Conservation (phyloP, 2,113 vertebrate genomes). For the Sus scrofa region DNA sequence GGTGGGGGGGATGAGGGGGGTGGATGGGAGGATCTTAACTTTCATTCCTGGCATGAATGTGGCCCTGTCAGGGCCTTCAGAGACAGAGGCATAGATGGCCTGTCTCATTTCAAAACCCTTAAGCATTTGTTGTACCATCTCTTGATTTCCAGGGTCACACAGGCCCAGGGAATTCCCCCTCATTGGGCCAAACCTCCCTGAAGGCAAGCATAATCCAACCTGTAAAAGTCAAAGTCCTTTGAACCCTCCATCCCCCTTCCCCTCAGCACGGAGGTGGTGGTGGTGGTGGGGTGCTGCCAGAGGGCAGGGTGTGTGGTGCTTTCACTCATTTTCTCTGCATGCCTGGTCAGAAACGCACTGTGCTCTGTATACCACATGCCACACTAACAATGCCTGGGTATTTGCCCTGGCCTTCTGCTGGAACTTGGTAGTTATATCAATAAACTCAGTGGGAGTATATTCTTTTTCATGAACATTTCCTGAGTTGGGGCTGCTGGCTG, state of each 20-base stretch:
- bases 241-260: not conserved
- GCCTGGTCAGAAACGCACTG: not conserved
- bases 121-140: not conserved
- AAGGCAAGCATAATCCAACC: not conserved
- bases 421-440: not conserved
- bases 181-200: not conserved
- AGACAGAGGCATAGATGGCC: not conserved
- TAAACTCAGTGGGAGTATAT: not conserved
- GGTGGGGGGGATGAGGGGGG: no score
- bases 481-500: not conserved
- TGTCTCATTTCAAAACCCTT: not conserved
- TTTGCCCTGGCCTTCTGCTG: not conserved
- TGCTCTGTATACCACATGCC: not conserved
- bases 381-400: not conserved
- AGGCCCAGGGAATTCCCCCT: not conserved
- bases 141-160: not conserved
- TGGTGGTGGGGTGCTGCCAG: no score
- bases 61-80: not conserved
- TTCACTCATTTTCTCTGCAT: not conserved
- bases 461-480: not conserved
- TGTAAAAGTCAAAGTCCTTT: not conserved
- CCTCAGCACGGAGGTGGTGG: no score
- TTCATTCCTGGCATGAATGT: not conserved
- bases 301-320: not conserved
- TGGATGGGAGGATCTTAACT: not conserved